phyloP scores from a whole-genome alignment of 1,140 invertebrate genomes.

The Nylanderia fulva region DNA sequence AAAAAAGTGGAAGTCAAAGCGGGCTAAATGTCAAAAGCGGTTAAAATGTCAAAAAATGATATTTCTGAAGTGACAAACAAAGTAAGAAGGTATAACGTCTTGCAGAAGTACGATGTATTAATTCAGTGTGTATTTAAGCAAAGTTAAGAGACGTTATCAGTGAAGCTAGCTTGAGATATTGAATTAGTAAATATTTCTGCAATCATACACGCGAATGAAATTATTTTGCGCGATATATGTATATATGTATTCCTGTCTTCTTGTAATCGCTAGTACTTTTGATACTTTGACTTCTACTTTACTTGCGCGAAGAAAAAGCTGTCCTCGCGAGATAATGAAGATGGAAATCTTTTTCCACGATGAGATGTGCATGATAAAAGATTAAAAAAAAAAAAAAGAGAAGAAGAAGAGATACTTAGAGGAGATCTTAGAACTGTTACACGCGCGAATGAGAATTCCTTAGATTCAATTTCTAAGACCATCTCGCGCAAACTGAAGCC shows the following conservation, averaged over 20 bases:
- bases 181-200: neutral
- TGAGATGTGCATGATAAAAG: neutral
- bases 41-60: neutral
- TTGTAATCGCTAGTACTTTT: neutral
- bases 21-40: neutral
- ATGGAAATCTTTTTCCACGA: neutral
- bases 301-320: neutral
- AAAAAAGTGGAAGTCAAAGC: neutral
- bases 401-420: too few relatives aligned
- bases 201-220: neutral
- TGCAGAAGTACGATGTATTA: neutral
- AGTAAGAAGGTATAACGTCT: neutral
- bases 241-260: neutral
- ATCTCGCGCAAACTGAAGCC: too few relatives aligned
- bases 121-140: neutral
- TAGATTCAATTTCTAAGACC: too few relatives aligned
- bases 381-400: too few relatives aligned
- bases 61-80: neutral
- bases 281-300: neutral
- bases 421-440: neutral
- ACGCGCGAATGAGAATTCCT: neutral
- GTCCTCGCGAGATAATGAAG: neutral
- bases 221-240: neutral
- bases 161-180: neutral
- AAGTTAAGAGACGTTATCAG: conserved; percentile 3